Conservation (phyloP, 2,113 vertebrate genomes). For the Odontophorus gujanensis region DNA sequence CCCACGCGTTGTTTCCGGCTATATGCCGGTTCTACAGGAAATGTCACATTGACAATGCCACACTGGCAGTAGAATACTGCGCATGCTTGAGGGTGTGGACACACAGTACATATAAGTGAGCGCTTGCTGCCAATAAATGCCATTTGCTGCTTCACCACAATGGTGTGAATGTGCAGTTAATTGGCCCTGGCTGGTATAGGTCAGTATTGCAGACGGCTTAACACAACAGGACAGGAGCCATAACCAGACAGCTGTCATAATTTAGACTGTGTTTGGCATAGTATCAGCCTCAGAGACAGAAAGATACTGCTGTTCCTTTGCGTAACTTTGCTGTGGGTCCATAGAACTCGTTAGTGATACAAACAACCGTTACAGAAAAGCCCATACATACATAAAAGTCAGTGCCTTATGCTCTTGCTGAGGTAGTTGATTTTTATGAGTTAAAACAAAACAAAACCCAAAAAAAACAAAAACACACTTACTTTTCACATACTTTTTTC, state of each 20-base stretch:
- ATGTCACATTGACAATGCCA: too few relatives aligned
- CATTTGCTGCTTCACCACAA: too few relatives aligned
- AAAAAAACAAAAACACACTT: background rate
- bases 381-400: background rate
- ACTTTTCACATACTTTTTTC: background rate
- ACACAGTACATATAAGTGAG: too few relatives aligned
- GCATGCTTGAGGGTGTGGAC: too few relatives aligned
- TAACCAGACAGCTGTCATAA: background rate
- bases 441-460: background rate
- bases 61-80: too few relatives aligned
- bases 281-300: background rate
- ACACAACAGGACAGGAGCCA: too few relatives aligned
- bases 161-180: too few relatives aligned
- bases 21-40: too few relatives aligned
- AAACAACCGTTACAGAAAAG: background rate
- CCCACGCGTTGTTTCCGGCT: too few relatives aligned
- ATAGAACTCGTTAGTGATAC: background rate
- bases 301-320: background rate
- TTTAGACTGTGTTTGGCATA: background rate
- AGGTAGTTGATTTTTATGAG: background rate
- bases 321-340: background rate
- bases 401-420: background rate
- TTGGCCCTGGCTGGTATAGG: too few relatives aligned
- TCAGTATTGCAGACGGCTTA: too few relatives aligned
- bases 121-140: too few relatives aligned